Conservation (phyloP, 2,113 vertebrate species). For the Xenus cinereus region DNA sequence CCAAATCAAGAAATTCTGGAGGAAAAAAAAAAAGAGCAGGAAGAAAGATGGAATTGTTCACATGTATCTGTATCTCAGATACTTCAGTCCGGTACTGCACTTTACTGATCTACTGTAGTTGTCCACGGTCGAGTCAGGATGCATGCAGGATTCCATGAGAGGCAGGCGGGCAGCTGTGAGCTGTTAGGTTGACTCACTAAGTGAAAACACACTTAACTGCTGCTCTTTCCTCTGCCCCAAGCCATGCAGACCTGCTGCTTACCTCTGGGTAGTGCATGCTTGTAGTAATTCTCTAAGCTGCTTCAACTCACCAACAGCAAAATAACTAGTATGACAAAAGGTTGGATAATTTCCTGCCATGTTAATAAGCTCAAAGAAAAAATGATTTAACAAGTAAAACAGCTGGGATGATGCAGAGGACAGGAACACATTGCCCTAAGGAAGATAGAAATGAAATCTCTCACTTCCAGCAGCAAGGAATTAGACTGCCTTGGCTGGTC, state of each 20-base stretch:
- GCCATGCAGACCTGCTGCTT: not conserved
- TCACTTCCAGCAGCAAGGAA: not conserved
- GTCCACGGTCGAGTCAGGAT: not conserved
- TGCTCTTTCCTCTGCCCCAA: not conserved
- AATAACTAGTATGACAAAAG: not conserved
- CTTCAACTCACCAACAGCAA: not conserved
- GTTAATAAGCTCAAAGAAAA: not conserved
- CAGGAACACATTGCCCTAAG: not conserved
- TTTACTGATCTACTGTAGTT: not conserved
- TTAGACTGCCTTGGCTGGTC: not conserved
- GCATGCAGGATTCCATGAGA: not conserved
- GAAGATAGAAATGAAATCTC: not conserved
- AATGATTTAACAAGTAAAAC: not conserved
- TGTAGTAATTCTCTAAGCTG: not conserved
- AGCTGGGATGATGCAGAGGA: not conserved
- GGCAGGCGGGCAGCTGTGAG: rapidly evolving
- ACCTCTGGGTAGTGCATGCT: not conserved
- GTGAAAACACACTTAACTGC: not conserved
- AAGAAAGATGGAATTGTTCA: not conserved
- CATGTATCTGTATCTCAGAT: not conserved
- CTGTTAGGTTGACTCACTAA: not conserved
- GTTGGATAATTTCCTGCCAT: not conserved
- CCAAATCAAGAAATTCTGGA: not conserved
- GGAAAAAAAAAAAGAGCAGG: not conserved
- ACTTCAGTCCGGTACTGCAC: not conserved